Percentiles rank a stretch among this genome's conserved stretches.
phyloP scores from a whole-genome alignment of 2,888 invertebrate genomes.

The Smittia sp. region DNA sequence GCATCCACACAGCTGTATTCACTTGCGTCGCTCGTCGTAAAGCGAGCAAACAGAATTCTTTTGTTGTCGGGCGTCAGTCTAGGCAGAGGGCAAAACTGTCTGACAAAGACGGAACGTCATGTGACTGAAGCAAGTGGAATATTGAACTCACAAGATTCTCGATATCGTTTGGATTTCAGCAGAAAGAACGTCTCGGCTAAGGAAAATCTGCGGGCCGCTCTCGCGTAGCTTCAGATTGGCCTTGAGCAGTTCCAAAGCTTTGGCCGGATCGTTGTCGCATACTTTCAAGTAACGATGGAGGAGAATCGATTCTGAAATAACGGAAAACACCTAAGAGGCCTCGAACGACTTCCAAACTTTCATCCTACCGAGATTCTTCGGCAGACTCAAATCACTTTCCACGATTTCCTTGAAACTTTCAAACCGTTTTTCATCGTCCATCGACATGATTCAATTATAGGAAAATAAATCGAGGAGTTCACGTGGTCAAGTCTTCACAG shows the following conservation, averaged over 20 bases:
- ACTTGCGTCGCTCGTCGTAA: background rate
- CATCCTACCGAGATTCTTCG: no score
- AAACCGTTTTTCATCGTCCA: no score
- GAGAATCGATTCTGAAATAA: background rate
- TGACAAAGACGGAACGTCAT: background rate
- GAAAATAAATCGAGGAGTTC: no score
- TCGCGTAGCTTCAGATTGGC: background rate
- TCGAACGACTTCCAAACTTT: no score
- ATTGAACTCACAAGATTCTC: background rate
- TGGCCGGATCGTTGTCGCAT: background rate
- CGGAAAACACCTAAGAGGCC: no score
- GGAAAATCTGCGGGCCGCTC: background rate
- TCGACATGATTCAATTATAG: no score
- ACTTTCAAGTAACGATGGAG: conserved; percentile 21
- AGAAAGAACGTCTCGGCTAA: conserved; percentile 18
- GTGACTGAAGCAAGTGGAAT: background rate
- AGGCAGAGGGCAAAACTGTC: conserved; percentile 26
- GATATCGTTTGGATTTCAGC: conserved; percentile 12
- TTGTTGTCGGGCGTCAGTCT: background rate
- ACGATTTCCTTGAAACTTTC: no score
- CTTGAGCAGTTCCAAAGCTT: conserved; percentile 1
- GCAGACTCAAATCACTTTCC: no score
- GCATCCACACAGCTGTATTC: background rate
- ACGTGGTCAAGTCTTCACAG: no score
- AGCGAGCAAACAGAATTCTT: conserved; percentile 5